Percentiles rank a stretch among this genome's conserved stretches.
Conservation (phyloP, 2,888 invertebrate species). For the Drosophila lutescens region DNA sequence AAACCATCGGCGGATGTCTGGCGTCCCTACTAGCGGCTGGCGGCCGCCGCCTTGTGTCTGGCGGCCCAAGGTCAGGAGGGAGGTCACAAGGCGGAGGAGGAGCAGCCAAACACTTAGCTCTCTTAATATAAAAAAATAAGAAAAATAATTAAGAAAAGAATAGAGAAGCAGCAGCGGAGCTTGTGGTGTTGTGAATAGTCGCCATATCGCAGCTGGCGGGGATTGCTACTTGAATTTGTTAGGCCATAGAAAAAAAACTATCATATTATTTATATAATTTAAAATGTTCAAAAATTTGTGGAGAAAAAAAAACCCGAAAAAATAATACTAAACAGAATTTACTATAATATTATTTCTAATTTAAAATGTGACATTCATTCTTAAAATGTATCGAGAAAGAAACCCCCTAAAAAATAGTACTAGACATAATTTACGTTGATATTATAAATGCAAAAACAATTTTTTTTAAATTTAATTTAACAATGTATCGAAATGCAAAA, state of each 20-base stretch:
- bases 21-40: constrained; percentile 88
- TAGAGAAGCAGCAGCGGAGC: neutral
- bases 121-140: neutral
- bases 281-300: no score
- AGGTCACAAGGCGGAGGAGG: constrained; percentile 10
- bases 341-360: no score
- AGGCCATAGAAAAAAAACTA: neutral
- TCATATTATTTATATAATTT: no score
- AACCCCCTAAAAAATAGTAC: no score
- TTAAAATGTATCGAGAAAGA: no score
- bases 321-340: no score
- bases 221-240: constrained; percentile 28
- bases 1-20: constrained; percentile 89
- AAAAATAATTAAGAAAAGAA: neutral
- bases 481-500: no score
- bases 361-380: no score
- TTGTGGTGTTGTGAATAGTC: constrained; percentile 46
- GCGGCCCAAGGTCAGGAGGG: constrained; percentile 47
- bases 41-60: constrained; percentile 79
- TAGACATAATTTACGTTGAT: no score
- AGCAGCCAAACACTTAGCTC: neutral
- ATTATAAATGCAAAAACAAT: no score
- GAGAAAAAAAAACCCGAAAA: no score
- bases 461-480: no score
- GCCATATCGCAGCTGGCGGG: constrained; percentile 57